Evolutionary conservation across 2,797 vertebrate species (phyloP), one percentile per base, ranked within the genome.

Genomic region (Nannoperca obscura): DNA sequence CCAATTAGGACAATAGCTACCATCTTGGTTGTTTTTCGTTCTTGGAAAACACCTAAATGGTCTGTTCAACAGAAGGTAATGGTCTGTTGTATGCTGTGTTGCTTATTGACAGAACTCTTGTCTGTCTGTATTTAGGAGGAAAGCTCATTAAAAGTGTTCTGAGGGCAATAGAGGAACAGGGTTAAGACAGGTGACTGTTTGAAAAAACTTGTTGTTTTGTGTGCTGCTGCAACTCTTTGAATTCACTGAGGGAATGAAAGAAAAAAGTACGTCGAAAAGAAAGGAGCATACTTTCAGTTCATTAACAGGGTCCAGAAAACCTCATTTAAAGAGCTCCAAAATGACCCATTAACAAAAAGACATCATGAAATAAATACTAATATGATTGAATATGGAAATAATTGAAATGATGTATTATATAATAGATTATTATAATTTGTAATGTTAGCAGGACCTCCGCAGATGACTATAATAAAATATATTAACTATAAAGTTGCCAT

Each of bases 1-100:
- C 95, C 95, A 96, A 96, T 97, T 96, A 96, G 93, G 85, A 74
- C 81, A 38, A 49, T 61, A 74, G 76, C 85, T 74, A 84, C 89
- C 80, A 75, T 89, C 86, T 85, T 81, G 81, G 75, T 74, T 82
- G 73, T 84, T 88, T 88, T 86, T 80, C 12, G 4, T 74, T 71
- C 81, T 80, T 30, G 63, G 81, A 78, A 91, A 86, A 87, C 80
- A 77, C 83, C 76, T 80, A 57, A 80, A 76, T 12, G 9, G 54
- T 54, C 70, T 74, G 60, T 79, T 87, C 78, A 82, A 71, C 61
- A 72, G 38, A 69, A 58, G 62, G 72, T 85, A 89, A 91, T 67
- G 58, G 84, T 52, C 68, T 58, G 79, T 83, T 77, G 70, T 79
- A 62, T 2, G 14, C 73, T 5, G 67, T 83, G 84, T 34, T 17